Base-by-base conservation (phyloP, 2,888 invertebrate species). In the Eristalis pertinax region DNA sequence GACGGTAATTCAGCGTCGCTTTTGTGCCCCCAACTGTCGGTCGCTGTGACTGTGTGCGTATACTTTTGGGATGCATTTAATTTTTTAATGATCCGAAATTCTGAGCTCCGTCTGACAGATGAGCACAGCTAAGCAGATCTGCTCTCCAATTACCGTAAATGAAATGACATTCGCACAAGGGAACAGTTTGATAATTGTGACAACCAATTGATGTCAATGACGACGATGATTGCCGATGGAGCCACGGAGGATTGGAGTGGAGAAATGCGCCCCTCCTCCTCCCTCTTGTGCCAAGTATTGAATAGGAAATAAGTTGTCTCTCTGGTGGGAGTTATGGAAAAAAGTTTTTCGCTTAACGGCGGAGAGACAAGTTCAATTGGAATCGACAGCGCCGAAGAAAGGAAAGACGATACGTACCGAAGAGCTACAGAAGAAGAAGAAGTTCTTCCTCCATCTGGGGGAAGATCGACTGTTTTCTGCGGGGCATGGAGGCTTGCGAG, bases 321-420 rank as follows among this genome's bases (percentile, higher is more conserved):
- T 63, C 38, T 26, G 13, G 15, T 26, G 26, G 41, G 19, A 60
- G 43, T 60, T 19, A 38, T 50, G 60, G n/a, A n/a, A 50, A 76
- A 74, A 84, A 78, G 60, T 79, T 84, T 84, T 79, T 62, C 75
- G 79, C 65, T 79, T 70, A 79, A 79, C 75, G 67, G 50, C 19
- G 19, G 50, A 19, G 8, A 50, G 22, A 50, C 38, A 79, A 79
- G 32, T 70, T 78, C 64, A 72, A 74, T 79, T 65, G 24, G 75
- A 84, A 62, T 79, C 74, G 50, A 19, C 19, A 56, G 64, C 69
- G 43, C 43, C 7, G 41, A 4, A 13, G 50, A 50, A 19, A 19
- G 19, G 19, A 50, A 50, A n/a, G 19, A 50, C 19, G 50, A 50
- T 50, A 19, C 8, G 8, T 50, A n/a, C n/a, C 1, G 26, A n/a